Base-by-base conservation (phyloP, 2,888 invertebrate species). In the Tortricodes alternella region DNA sequence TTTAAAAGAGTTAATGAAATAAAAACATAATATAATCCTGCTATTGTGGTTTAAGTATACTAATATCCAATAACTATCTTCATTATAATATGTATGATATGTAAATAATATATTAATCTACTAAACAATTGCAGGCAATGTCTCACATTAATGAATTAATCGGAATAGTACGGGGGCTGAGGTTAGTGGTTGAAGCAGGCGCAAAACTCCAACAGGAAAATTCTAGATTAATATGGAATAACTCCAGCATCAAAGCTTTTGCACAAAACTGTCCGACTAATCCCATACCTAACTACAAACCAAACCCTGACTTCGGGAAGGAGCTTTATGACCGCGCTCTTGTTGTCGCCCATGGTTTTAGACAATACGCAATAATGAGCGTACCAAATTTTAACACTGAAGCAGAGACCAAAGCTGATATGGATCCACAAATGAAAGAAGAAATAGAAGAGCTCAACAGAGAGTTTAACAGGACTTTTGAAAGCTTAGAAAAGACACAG, bases 261-360 rank as follows among this genome's bases (percentile, higher is more conserved):
- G 58, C 83, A 55, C 76, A 80, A 57, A 76, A 62, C 52, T 83
- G 84, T 60, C 66, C 79, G 23, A 78, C 84, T 87, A 84, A 86
- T 76, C 58, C 74, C 55, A 55, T 82, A 13, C 66, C 76, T 53
- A 66, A 68, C 64, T 69, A 67, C 46, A 82, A 80, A 66, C 74
- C 79, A 35, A 76, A 68, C 55, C 72, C 81, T 18, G 74, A 73
- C n/a, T 49, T 74, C 50, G 62, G 79, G 23, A 80, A 80, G 67
- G 88, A 92, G 16, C 62, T 94, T 3, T 67, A 92, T 2, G 94
- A 95, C 67, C 91, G 95, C 66, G 89, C 94, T 3, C 88, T 92
- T 64, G 94, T 95, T 39, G 94, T 97, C 15, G 91, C 93, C 35
- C 93, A 94, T 67, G 96, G 97, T 21, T 76, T 96, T 38, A 91